Percentiles rank a stretch among this genome's conserved stretches.
Conservation (phyloP, 2,888 invertebrate genomes). For the Notocelia uddmanniana region DNA sequence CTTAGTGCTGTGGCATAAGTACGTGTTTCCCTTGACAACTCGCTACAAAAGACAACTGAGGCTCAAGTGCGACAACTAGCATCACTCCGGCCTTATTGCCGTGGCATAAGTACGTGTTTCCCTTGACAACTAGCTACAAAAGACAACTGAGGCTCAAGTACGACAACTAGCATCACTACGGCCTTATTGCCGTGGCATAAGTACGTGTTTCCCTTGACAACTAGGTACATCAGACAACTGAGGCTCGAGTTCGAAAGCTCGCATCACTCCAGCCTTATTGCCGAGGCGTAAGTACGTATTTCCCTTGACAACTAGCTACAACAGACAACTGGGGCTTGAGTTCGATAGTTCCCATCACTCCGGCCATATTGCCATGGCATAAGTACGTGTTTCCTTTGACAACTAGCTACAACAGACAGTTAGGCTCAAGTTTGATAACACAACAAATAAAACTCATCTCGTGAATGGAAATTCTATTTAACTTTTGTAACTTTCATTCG, state of each 20-base stretch:
- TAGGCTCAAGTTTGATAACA: no score
- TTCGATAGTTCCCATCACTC: constrained; percentile 47
- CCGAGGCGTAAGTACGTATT: constrained; percentile 69
- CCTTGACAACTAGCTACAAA: not conserved
- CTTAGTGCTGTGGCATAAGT: constrained; percentile 73
- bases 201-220: constrained; percentile 54
- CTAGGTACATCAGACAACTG: no score
- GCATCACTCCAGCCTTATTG: constrained; percentile 58
- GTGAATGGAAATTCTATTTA: no score
- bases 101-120: constrained; percentile 65
- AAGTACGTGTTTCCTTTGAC: constrained; percentile 60
- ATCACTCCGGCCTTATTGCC: constrained; percentile 64
- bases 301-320: not conserved
- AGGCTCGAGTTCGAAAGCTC: no score
- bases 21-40: constrained; percentile 44
- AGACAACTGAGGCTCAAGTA: no score
- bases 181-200: constrained; percentile 69
- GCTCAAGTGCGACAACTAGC: no score
- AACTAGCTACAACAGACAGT: no score
- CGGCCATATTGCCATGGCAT: constrained; percentile 66
- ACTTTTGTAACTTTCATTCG: no score
- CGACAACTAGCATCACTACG: constrained; percentile 49
- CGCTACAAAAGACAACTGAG: no score
- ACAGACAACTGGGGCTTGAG: no score
- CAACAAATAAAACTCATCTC: no score